Percentiles rank a stretch among this genome's conserved stretches.
Evolutionary conservation across 2,888 invertebrate genomes (phyloP).

Genomic region (Argynnis bischoffii): DNA sequence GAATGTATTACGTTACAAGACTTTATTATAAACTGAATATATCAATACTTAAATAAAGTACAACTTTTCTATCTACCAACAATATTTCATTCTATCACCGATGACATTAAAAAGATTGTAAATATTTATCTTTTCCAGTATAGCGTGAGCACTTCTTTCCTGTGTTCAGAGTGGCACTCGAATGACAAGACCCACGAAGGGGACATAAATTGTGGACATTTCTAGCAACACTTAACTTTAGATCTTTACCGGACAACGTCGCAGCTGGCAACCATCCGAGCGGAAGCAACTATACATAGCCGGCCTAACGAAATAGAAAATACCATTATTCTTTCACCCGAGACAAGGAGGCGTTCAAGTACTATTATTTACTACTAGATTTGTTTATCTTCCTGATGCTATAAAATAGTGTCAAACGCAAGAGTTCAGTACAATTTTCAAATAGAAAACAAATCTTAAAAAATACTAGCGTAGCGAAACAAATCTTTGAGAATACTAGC

Average conservation of each 20-base stretch:
- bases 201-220: conserved; percentile 52
- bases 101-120: conserved; percentile 30
- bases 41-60: too few relatives aligned
- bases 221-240: conserved; percentile 61
- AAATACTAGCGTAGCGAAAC: too few relatives aligned
- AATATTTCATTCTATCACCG: conserved; percentile 16
- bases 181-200: conserved; percentile 40
- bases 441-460: too few relatives aligned
- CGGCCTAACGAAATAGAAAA: conserved; percentile 80
- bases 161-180: conserved; percentile 37
- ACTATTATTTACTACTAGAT: conserved; percentile 75
- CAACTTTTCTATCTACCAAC: background rate
- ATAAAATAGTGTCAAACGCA: conserved; percentile 50
- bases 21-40: too few relatives aligned
- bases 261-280: conserved; percentile 78
- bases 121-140: conserved; percentile 36
- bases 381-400: conserved; percentile 63
- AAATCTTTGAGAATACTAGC: too few relatives aligned
- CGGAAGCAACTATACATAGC: conserved; percentile 69
- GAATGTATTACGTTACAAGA: too few relatives aligned
- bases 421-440: background rate
- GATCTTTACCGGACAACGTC: conserved; percentile 58
- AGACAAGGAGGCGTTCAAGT: conserved; percentile 79
- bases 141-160: conserved; percentile 38
- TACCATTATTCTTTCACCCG: conserved; percentile 75